Evolutionary conservation across 2,113 vertebrate species (phyloP).

Genomic region (Pangasianodon gigas): DNA sequence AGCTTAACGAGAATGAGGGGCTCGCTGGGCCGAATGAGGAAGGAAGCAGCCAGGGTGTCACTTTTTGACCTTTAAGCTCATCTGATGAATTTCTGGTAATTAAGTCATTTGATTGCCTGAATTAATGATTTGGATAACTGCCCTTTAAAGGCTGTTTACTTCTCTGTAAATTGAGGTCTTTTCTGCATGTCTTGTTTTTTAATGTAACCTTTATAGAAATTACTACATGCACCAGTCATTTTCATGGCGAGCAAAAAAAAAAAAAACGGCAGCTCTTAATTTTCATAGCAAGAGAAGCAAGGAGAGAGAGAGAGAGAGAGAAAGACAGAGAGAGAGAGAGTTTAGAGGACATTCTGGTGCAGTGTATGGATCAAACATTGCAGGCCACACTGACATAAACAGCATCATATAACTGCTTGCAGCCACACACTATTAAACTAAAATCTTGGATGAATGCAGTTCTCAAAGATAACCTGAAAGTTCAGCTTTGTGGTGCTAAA

Average conservation of each 20-base stretch:
- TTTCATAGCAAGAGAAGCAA: conserved; percentile 52
- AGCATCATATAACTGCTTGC: conserved; percentile 28
- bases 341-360: conserved; percentile 4
- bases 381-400: background rate
- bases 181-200: conserved; percentile 80
- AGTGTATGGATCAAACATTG: conserved; percentile 12
- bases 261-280: conserved; percentile 55
- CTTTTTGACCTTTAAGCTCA: conserved; percentile 84
- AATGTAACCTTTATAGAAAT: conserved; percentile 83
- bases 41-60: conserved; percentile 70
- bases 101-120: conserved; percentile 82
- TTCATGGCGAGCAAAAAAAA: conserved; percentile 60
- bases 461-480: conserved; percentile 21
- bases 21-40: conserved; percentile 67
- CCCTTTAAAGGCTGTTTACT: conserved; percentile 84
- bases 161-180: conserved; percentile 79
- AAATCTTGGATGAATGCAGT: conserved; percentile 14
- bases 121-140: conserved; percentile 86
- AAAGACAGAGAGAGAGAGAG: background rate
- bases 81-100: conserved; percentile 85
- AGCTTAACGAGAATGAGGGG: conserved; percentile 70
- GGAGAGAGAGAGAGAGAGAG: conserved; percentile 2
- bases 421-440: conserved; percentile 24
- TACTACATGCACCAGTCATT: conserved; percentile 76
- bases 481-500: background rate